Conservation (phyloP, 2,113 vertebrate species). For the Lepus timidus region DNA sequence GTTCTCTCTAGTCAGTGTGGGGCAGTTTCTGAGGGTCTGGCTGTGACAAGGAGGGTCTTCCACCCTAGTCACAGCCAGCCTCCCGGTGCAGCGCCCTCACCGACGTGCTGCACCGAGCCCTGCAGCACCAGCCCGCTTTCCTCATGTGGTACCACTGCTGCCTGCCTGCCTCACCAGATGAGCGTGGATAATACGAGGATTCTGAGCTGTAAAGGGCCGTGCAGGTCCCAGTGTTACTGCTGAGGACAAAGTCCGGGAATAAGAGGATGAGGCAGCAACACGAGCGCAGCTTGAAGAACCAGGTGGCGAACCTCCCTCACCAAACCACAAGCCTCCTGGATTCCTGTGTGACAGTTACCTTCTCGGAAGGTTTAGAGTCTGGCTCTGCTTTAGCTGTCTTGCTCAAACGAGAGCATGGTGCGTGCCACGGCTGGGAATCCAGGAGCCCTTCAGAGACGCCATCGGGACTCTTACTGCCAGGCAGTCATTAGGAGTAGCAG, state of each 20-base stretch:
- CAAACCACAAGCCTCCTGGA: neutral
- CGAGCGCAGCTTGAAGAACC: neutral
- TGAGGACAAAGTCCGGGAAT: neutral
- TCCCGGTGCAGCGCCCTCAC: fast-evolving
- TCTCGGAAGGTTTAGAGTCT: neutral
- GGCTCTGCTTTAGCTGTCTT: neutral
- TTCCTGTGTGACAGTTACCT: neutral
- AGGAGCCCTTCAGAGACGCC: neutral
- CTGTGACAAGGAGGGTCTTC: neutral
- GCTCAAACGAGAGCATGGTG: no score
- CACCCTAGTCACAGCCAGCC: neutral
- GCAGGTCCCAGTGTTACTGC: neutral
- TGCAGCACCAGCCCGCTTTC: neutral
- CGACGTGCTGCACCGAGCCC: neutral
- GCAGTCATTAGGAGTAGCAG: neutral
- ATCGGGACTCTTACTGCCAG: neutral
- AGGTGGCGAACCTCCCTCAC: neutral
- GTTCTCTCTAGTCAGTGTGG: neutral
- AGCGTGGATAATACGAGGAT: neutral
- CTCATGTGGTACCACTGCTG: neutral
- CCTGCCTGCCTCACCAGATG: neutral
- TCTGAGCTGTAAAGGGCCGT: neutral
- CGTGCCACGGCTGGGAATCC: neutral
- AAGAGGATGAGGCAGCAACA: neutral
- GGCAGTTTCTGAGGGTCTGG: neutral